A percentile compares a stretch with the other conserved stretches of the same genome.
Evolutionary conservation across 2,888 invertebrate species (phyloP).

Genomic region (Ophion obscuratus): DNA sequence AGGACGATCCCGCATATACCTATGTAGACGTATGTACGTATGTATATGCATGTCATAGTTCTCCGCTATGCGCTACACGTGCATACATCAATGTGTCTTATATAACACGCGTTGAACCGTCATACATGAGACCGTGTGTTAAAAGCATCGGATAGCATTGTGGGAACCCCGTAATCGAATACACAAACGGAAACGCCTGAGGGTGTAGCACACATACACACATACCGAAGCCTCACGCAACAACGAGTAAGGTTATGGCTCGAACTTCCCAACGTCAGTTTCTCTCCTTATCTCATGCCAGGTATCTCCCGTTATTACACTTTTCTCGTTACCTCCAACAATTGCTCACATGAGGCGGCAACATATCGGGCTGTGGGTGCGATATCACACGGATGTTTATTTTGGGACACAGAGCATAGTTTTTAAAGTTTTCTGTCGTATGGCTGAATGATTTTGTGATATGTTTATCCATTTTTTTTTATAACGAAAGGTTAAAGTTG

Average conservation of each 20-base stretch:
- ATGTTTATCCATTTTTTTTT: neutral
- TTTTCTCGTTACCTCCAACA: constrained; percentile 61
- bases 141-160: constrained; percentile 67
- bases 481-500: too few relatives aligned
- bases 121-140: constrained; percentile 42
- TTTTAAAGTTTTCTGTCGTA: too few relatives aligned
- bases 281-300: constrained; percentile 75
- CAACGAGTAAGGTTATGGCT: constrained; percentile 76
- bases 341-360: neutral
- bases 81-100: constrained; percentile 5
- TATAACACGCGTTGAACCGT: constrained; percentile 23
- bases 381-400: neutral
- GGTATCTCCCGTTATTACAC: constrained; percentile 78
- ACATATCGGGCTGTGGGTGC: neutral
- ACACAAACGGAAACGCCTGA: constrained; percentile 76
- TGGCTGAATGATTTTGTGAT: neutral
- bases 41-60: constrained; percentile 4
- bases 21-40: constrained; percentile 4
- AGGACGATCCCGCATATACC: constrained; percentile 30
- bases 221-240: constrained; percentile 66
- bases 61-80: constrained; percentile 10
- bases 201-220: constrained; percentile 44
- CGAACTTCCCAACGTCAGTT: constrained; percentile 72
- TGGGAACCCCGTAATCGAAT: constrained; percentile 78
- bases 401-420: neutral